Conservation (phyloP, 37 sponge, comb jelly and placozoan genomes). For the Ephydatia muelleri region DNA sequence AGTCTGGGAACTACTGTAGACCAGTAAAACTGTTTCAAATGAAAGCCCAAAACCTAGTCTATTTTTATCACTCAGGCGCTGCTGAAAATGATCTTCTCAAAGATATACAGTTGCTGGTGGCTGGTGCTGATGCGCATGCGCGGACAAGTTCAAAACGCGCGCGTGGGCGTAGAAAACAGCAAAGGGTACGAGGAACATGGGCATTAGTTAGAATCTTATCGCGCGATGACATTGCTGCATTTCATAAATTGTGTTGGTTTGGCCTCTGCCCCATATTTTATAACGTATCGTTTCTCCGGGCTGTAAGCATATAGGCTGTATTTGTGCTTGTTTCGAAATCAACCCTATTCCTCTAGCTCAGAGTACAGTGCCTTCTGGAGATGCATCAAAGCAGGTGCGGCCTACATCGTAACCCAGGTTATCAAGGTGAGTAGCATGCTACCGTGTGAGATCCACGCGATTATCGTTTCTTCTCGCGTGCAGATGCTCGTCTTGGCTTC, state of each 20-base stretch:
- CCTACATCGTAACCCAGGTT: slow-evolving; percentile 83
- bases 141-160: too few species aligned
- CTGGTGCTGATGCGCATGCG: too few species aligned
- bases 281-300: slow-evolving; percentile 90
- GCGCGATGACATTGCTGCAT: slow-evolving; percentile 86
- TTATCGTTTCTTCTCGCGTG: background rate
- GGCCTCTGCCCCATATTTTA: slow-evolving; percentile 88
- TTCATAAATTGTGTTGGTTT: slow-evolving; percentile 88
- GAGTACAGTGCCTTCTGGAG: slow-evolving; percentile 87
- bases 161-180: too few species aligned
- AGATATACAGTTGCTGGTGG: too few species aligned
- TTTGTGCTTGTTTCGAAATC: background rate
- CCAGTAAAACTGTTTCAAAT: too few species aligned
- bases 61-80: too few species aligned
- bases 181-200: too few species aligned
- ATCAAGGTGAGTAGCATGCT: slow-evolving; percentile 75
- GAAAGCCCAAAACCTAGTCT: too few species aligned
- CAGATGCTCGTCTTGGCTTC: slow-evolving; percentile 88
- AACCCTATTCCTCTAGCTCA: slow-evolving; percentile 53
- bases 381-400: slow-evolving; percentile 84
- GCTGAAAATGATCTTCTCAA: too few species aligned
- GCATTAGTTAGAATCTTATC: background rate
- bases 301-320: slow-evolving; percentile 67
- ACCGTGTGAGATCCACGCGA: background rate
- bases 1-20: too few species aligned